Evolutionary conservation across 2,888 invertebrate genomes (phyloP), one percentile per base, ranked within the genome.

Genomic region (Gibbula magus): DNA sequence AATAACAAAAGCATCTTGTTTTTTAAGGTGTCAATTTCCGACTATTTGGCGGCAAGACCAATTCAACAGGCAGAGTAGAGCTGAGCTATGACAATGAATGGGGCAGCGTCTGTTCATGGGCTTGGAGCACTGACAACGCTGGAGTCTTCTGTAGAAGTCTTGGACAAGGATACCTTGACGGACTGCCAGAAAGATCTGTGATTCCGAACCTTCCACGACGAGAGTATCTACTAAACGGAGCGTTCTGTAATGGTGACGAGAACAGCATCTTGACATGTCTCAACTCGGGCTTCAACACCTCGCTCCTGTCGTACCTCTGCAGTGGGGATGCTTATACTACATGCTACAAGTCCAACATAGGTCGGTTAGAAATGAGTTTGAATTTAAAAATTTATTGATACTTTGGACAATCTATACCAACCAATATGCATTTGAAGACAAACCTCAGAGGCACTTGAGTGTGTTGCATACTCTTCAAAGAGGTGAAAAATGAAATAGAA

Each of bases 281-380:
- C 0, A 91, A 90, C 74, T 88, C 90, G 35, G 91, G 91, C 13
- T 90, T 90, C 80, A 88, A 88, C 67, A 83, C 87, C 16, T 84
- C 85, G 0, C 85, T 87, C 76, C 80, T 87, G 13, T 80, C 80
- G 5, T 86, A 86, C 74, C 81, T 87, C 22, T 91, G 89, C 81
- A 86, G 86, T 13, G 84, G 85, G 2, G 90, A 90, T 52, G 90
- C 91, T 0, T 89, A 90, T 52, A 85, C 88, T 7, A 78, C 82
- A 3, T 91, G 91, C 80, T 91, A 84, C 79, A 85, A 87, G 32
- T 83, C 85, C 25, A 79, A 82, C 52, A 81, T 90, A 35, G 83
- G 91, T 91, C 85, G 83, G 89, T 87, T 75, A 8, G 16, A 13
- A 73, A 39, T 39, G 20, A 22, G 8, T 18, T 20, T 25, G 10